Evolutionary conservation across 2,797 vertebrate genomes (phyloP), one percentile per base, ranked within the genome.

Genomic region (Botia almorhae): DNA sequence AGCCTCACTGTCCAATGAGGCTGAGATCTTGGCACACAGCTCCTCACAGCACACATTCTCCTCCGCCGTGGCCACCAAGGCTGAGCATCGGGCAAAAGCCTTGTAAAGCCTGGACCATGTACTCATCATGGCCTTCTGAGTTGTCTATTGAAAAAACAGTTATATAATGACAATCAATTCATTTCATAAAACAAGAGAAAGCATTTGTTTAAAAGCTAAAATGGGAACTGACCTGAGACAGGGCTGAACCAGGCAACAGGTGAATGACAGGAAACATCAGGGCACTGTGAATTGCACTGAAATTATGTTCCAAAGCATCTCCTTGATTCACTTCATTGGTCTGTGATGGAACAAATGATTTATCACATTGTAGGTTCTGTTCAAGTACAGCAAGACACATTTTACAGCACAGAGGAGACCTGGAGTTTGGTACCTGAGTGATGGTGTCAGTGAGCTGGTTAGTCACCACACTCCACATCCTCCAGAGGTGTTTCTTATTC

Each of bases 261-360:
- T 96, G 94, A 0, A 82, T 91, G 29, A 98, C 33, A 0, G 98
- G 98, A 48, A 99, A 94, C 91, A 96, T 73, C 90, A 99, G 70
- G 0, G 97, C 96, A 13, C 89, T 92, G 87, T 97, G 94, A 84
- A 98, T 88, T 26, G 97, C 96, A 68, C 81, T 96, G 90, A 99
- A 99, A 87, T 99, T 98, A 91, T 99, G 97, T 78, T 99, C 98
- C 91, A 99, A 91, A 19, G 98, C 97, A 56, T 99, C 98, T 0
- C 98, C 98, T 90, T 99, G 98, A 91, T 99, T 99, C 1, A 99
- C 98, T 90, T 99, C 98, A 36, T 98, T 99, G 0, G 96, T 96
- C 98, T 99, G 92, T 84, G 89, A 88, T 0, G 33, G 7, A 14
- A 63, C 4, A 21, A 26, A 65, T 33, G 3, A 67, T 51, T 65